Evolutionary conservation across 2,113 vertebrate genomes (phyloP), one percentile per base, ranked within the genome.

Genomic region (Dissostichus mawsoni): DNA sequence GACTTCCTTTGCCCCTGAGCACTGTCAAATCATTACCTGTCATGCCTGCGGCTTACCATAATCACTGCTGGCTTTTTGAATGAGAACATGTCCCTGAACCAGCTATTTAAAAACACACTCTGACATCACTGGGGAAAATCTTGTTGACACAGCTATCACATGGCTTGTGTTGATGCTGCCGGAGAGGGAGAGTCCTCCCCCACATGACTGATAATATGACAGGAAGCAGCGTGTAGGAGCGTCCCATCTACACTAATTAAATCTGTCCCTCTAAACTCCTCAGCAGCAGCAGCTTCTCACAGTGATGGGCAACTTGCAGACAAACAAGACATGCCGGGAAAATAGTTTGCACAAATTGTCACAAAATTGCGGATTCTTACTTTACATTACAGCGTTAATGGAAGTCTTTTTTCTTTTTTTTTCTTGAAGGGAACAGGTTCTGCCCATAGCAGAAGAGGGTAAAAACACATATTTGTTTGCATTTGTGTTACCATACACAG

Each of bases 141-240:
- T 55, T 81, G 80, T 85, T 87, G 82, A 87, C 77, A 86, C 62
- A 86, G 84, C 89, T 52, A 81, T 89, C 88, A 81, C 83, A 72
- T 65, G 76, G 83, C 79, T 58, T 67, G 78, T 59, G 78, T 69
- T 81, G 82, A 76, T 41, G 84, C 70, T 88, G 77, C 80, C 76
- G 69, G 51, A 48, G 69, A 84, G 69, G 74, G 69, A 74, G 47
- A 45, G 80, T 88, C 79, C 86, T 87, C 86, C 84, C 78, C 81
- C 87, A 76, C 83, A 86, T 78, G 84, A 89, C 82, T 89, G 85
- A 90, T 91, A 84, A 83, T 75, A 78, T 80, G 86, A 92, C 87
- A 86, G 84, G 63, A 84, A 70, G 63, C 65, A 52, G 58, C 66
- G 23, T 84, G 84, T 86, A 69, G 87, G 86, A 88, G 82, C 86